A percentile compares a stretch with the other conserved stretches of the same genome.
Conservation (phyloP, 1,140 invertebrate genomes). For the Formica exsecta region DNA sequence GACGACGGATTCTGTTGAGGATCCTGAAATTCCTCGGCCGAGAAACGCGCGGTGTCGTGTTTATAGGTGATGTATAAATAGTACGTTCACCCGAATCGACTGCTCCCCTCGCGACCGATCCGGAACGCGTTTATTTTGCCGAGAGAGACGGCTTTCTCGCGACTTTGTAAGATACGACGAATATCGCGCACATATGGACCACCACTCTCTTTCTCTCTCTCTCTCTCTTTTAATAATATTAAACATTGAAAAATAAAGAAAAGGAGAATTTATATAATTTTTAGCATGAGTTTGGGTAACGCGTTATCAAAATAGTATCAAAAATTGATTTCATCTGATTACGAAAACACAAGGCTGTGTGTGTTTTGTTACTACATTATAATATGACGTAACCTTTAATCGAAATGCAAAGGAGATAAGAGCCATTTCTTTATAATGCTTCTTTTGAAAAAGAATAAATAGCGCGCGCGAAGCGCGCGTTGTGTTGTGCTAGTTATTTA, state of each 20-base stretch:
- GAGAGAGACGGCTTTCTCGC: slow-evolving; percentile 2
- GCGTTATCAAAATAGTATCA: not conserved
- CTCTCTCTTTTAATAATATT: not conserved
- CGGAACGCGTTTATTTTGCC: slow-evolving; percentile 40
- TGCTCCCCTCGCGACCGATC: slow-evolving; percentile 8
- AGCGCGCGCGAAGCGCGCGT: no score
- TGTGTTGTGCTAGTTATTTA: no score
- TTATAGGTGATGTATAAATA: slow-evolving; percentile 67
- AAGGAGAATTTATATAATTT: not conserved
- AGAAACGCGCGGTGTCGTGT: slow-evolving; percentile 9
- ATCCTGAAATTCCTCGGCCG: slow-evolving; percentile 57
- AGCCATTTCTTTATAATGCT: slow-evolving; percentile 1
- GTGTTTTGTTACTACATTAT: not conserved
- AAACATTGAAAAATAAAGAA: not conserved
- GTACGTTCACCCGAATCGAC: slow-evolving; percentile 69
- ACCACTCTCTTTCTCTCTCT: not conserved
- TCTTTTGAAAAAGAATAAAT: no score
- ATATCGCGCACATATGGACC: not conserved
- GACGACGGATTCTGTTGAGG: slow-evolving; percentile 68
- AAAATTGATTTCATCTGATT: slow-evolving; percentile 18
- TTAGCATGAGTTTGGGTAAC: not conserved
- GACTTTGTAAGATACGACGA: not conserved
- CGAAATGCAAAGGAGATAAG: slow-evolving; percentile 38
- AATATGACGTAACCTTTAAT: slow-evolving; percentile 2
- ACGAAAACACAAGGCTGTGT: not conserved